Percentiles rank a stretch among this genome's conserved stretches.
Conservation (phyloP, 2,888 invertebrate genomes). For the Smittia aterrima region DNA sequence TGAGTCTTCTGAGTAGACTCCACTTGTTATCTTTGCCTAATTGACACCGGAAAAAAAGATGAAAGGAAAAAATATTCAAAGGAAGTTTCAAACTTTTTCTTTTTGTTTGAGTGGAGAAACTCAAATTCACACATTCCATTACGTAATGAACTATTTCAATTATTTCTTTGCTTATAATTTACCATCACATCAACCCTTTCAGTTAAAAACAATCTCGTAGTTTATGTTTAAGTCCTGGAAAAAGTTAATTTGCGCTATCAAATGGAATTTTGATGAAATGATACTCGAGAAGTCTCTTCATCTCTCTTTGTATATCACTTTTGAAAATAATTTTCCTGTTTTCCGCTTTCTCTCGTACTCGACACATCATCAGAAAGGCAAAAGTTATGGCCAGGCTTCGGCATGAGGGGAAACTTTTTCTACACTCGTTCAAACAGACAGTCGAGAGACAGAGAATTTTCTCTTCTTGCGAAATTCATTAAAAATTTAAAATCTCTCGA, state of each 20-base stretch:
- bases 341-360: neutral
- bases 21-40: constrained; percentile 10
- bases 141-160: too few species aligned
- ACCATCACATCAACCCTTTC: too few species aligned
- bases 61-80: constrained; percentile 6
- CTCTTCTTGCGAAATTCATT: constrained; percentile 19
- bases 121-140: too few species aligned
- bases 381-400: neutral
- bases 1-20: too few species aligned
- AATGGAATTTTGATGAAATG: neutral
- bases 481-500: constrained; percentile 28
- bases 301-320: neutral
- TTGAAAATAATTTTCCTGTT: neutral
- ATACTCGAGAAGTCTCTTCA: neutral
- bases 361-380: neutral
- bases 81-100: neutral
- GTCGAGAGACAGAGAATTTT: neutral
- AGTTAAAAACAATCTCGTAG: neutral
- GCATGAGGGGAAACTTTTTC: constrained; percentile 28
- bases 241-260: neutral
- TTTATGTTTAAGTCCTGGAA: too few species aligned
- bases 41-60: constrained; percentile 36
- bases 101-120: neutral
- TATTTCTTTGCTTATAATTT: too few species aligned
- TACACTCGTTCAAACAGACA: constrained; percentile 33